phyloP scores from a whole-genome alignment of 2,888 invertebrate species.

The Parascotia fuliginaria region DNA sequence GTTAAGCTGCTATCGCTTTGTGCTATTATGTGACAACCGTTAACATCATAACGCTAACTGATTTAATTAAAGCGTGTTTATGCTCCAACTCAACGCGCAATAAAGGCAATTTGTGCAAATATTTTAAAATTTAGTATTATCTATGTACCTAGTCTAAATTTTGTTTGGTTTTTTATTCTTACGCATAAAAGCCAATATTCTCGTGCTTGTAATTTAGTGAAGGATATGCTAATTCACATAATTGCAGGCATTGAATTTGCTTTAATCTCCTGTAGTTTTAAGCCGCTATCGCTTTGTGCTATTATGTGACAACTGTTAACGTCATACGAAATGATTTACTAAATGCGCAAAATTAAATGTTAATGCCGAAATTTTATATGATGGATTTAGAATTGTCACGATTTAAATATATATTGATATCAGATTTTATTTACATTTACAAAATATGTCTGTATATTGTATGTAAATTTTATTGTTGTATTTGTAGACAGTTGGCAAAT shows the following conservation, averaged over 20 bases:
- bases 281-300: constrained; percentile 16
- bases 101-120: too few species aligned
- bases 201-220: constrained; percentile 63
- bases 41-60: neutral
- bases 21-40: constrained; percentile 7
- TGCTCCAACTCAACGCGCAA: too few species aligned
- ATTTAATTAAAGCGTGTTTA: too few species aligned
- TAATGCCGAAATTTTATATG: too few species aligned
- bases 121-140: too few species aligned
- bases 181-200: too few species aligned
- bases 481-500: neutral
- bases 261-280: constrained; percentile 40
- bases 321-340: neutral
- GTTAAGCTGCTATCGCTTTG: constrained; percentile 17
- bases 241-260: constrained; percentile 57
- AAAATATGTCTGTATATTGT: neutral
- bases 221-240: constrained; percentile 57
- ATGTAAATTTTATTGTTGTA: constrained; percentile 7
- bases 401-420: neutral
- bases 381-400: too few species aligned
- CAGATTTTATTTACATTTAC: too few species aligned
- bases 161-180: too few species aligned
- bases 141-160: too few species aligned
- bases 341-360: too few species aligned
- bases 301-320: constrained; percentile 6